Evolutionary conservation across 1,140 invertebrate genomes (phyloP).

Genomic region (Drosophila triauraria): DNA sequence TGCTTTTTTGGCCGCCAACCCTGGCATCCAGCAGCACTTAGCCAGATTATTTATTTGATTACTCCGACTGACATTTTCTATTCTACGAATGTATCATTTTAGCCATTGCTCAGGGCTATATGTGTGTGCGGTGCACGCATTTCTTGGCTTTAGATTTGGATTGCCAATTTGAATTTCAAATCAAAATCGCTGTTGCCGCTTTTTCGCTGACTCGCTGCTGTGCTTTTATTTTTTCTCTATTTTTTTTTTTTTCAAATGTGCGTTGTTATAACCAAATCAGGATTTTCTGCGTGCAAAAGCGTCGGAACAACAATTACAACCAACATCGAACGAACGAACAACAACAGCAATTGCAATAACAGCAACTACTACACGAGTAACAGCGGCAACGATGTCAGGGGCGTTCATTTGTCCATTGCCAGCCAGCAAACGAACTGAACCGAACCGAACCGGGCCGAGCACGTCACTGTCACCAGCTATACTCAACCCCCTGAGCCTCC

Average conservation of each 20-base stretch:
- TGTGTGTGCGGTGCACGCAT: conserved; percentile 63
- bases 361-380: conserved; percentile 18
- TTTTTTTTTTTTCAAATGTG: conserved; percentile 64
- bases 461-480: conserved; percentile 77
- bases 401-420: conserved; percentile 82
- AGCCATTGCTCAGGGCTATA: conserved; percentile 74
- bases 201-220: conserved; percentile 30
- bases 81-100: conserved; percentile 65
- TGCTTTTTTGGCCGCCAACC: conserved; percentile 31
- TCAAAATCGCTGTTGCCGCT: conserved; percentile 32
- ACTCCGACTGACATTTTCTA: conserved; percentile 72
- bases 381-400: conserved; percentile 73
- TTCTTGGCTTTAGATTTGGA: conserved; percentile 72
- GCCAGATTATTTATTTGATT: conserved; percentile 70
- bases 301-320: conserved; percentile 72
- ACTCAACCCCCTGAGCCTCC: conserved; percentile 23
- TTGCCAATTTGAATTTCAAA: conserved; percentile 81
- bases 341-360: conserved; percentile 29
- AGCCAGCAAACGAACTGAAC: conserved; percentile 64
- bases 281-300: conserved; percentile 76
- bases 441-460: conserved; percentile 74
- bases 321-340: conserved; percentile 11
- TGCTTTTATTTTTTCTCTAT: conserved; percentile 3
- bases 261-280: conserved; percentile 82
- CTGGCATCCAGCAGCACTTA: conserved; percentile 47